These are phyloP conservation scores for Drosophila aldrichi DNA, from an alignment of 2,888 invertebrate genomes.

Conservation along the genomic window DNA sequence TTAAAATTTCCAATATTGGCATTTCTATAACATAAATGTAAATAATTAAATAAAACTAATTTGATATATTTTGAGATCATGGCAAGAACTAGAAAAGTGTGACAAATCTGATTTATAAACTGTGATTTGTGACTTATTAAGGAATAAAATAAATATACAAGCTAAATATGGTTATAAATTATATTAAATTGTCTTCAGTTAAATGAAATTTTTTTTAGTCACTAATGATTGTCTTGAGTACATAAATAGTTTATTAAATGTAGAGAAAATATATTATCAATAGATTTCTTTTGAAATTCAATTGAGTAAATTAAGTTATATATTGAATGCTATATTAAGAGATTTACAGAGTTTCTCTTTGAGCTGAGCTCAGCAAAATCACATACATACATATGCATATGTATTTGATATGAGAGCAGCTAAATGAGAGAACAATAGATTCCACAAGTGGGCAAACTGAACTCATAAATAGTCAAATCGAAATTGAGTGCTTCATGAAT, in stretches of 20 bases:
- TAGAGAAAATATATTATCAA: no score
- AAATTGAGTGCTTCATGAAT: background rate
- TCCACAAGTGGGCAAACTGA: background rate
- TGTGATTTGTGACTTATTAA: background rate
- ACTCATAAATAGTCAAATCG: background rate
- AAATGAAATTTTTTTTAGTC: no score
- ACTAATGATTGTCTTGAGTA: background rate
- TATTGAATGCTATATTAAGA: no score
- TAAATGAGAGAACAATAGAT: background rate
- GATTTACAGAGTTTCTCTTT: background rate
- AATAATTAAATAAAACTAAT: conserved; percentile 28
- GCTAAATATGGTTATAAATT: background rate
- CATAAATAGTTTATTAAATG: no score
- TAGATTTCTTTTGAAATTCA: no score
- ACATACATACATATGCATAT: no score
- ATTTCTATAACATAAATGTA: conserved; percentile 47
- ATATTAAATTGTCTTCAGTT: background rate
- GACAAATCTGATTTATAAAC: background rate
- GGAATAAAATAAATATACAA: background rate
- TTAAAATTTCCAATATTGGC: conserved; percentile 63
- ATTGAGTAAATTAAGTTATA: no score
- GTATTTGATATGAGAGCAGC: background rate
- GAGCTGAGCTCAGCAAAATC: background rate
- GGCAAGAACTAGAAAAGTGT: conserved; percentile 6
- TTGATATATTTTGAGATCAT: conserved; percentile 17